These are phyloP conservation scores for Drosophila varians DNA, from an alignment of 1,140 invertebrate species.

Conservation along the genomic window DNA sequence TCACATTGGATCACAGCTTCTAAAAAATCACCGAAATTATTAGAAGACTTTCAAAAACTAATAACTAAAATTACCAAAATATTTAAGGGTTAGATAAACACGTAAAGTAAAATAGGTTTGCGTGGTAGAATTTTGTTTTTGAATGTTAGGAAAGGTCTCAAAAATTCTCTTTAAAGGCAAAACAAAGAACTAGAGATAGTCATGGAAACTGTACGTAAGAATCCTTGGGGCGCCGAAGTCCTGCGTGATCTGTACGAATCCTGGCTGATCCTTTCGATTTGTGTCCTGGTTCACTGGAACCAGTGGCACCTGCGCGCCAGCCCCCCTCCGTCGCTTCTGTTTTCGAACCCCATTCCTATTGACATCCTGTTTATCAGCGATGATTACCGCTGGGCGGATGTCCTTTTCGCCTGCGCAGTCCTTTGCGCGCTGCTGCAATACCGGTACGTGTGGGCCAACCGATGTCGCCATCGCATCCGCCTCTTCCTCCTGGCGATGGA, in stretches of 20 bases:
- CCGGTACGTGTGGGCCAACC: not conserved
- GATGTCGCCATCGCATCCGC: not conserved
- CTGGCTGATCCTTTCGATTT: not conserved
- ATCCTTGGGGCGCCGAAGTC: not conserved
- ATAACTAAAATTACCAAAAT: not conserved
- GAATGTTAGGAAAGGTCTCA: no score
- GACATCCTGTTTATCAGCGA: no score
- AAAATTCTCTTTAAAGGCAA: no score
- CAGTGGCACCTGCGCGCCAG: not conserved
- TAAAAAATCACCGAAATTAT: not conserved
- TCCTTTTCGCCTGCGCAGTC: not conserved
- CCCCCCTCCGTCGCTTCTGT: not conserved
- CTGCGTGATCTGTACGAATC: slow-evolving; percentile 9
- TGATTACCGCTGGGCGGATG: not conserved
- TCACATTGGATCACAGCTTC: not conserved
- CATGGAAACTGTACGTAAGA: not conserved
- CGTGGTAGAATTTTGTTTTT: no score
- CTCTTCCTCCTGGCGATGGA: not conserved
- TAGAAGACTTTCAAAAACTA: not conserved
- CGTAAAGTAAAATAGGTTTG: no score
- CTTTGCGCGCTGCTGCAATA: not conserved
- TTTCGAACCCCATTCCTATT: not conserved
- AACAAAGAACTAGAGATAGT: no score
- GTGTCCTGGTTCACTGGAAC: slow-evolving; percentile 5
- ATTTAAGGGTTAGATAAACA: no score